Percentiles rank a stretch among this genome's conserved stretches.
Conservation (phyloP, 2,113 vertebrate species). For the Pristiophorus japonicus region DNA sequence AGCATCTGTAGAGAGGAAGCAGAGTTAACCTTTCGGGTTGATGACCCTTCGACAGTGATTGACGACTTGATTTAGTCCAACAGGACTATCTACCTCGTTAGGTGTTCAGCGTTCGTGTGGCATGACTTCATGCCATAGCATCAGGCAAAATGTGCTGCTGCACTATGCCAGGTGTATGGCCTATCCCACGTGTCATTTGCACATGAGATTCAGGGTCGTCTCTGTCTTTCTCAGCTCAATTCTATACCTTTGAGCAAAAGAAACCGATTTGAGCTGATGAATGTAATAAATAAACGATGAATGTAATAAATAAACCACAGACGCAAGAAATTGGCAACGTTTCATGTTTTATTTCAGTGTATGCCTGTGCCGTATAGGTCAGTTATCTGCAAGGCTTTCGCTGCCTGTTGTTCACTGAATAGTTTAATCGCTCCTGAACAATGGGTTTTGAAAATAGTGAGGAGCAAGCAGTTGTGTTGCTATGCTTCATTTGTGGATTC, state of each 20-base stretch:
- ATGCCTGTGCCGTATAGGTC: neutral
- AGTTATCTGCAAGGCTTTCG: neutral
- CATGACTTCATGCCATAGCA: neutral
- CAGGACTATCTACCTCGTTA: neutral
- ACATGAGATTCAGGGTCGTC: neutral
- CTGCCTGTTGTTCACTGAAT: neutral
- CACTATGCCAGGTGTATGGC: neutral
- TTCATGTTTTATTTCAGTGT: neutral
- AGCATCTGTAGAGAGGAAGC: too few relatives aligned
- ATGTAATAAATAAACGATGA: neutral
- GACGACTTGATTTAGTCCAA: neutral
- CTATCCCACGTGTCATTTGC: neutral
- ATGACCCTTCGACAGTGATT: too few relatives aligned
- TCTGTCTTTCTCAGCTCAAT: neutral
- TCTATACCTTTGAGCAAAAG: neutral
- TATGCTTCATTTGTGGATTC: neutral
- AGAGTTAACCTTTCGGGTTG: too few relatives aligned
- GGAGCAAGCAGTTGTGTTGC: neutral
- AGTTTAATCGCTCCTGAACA: neutral
- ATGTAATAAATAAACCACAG: neutral
- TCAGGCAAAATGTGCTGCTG: neutral
- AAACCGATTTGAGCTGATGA: neutral
- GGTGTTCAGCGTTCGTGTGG: neutral
- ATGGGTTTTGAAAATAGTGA: neutral
- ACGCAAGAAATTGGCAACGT: neutral